Conservation (phyloP, 2,113 vertebrate species). For the Rallus limicola region DNA sequence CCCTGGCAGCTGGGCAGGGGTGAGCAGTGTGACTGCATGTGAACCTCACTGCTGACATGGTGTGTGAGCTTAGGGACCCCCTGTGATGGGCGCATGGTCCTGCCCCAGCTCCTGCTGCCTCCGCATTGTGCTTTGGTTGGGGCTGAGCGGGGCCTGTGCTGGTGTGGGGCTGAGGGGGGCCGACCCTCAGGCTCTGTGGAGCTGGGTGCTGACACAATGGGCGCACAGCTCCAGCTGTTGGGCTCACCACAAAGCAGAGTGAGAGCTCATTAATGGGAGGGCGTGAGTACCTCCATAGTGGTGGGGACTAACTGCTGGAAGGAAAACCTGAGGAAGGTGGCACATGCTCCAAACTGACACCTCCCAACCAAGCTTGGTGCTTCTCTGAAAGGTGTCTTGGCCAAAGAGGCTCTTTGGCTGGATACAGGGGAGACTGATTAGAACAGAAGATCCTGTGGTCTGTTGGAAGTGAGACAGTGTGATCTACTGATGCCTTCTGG, state of each 20-base stretch:
- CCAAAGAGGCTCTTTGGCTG: not conserved
- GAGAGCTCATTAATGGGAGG: not conserved
- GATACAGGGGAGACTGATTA: not conserved
- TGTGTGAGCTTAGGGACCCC: not conserved
- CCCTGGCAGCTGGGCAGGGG: not conserved
- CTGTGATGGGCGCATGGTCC: fast-evolving
- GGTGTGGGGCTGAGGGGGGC: not conserved
- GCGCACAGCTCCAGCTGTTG: not conserved
- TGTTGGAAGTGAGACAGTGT: not conserved
- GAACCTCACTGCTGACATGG: fast-evolving
- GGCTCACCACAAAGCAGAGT: not conserved
- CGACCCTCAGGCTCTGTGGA: not conserved
- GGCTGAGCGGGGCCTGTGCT: no score
- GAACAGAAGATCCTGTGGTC: not conserved
- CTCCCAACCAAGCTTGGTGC: not conserved
- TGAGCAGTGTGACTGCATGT: fast-evolving
- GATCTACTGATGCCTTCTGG: not conserved
- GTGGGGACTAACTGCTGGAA: not conserved
- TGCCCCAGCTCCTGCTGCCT: not conserved
- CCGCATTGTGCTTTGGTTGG: fast-evolving
- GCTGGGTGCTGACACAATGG: fast-evolving
- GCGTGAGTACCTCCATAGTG: not conserved
- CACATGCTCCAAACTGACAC: not conserved
- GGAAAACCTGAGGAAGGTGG: not conserved
- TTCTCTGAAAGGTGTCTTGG: not conserved